phyloP scores from a whole-genome alignment of 2,888 invertebrate genomes.

The Epistrophella euchroma region DNA sequence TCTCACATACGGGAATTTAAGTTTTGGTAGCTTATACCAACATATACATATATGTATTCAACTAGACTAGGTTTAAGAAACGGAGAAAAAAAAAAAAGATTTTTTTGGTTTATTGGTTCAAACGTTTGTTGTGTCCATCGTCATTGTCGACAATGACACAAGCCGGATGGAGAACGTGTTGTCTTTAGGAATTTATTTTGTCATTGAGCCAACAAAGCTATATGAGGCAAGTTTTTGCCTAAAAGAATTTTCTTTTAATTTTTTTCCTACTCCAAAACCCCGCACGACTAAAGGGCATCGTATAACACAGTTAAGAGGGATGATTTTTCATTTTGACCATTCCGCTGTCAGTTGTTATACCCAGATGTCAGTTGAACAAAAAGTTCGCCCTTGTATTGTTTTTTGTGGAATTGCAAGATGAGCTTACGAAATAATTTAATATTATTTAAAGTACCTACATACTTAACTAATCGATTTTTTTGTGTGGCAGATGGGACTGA shows the following conservation, averaged over 20 bases:
- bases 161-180: slow-evolving; percentile 73
- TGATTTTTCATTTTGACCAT: slow-evolving; percentile 69
- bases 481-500: neutral
- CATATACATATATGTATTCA: neutral
- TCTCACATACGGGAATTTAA: slow-evolving; percentile 49
- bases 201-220: slow-evolving; percentile 66
- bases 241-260: slow-evolving; percentile 51
- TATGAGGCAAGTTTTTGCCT: slow-evolving; percentile 54
- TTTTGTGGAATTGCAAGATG: slow-evolving; percentile 51
- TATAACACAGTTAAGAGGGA: slow-evolving; percentile 35
- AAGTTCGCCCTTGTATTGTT: slow-evolving; percentile 47
- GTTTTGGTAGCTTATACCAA: slow-evolving; percentile 30
- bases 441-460: slow-evolving; percentile 42
- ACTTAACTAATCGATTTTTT: slow-evolving; percentile 39
- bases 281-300: slow-evolving; percentile 11
- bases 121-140: slow-evolving; percentile 64
- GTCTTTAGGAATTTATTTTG: slow-evolving; percentile 75
- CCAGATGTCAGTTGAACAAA: slow-evolving; percentile 63
- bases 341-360: slow-evolving; percentile 62
- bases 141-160: slow-evolving; percentile 40
- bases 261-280: neutral
- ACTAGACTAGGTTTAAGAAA: slow-evolving; percentile 3
- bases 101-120: slow-evolving; percentile 38
- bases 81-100: neutral
- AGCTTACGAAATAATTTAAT: slow-evolving; percentile 44